These are phyloP conservation scores for Epistrophella euchroma DNA, from an alignment of 2,888 invertebrate genomes.

Conservation along the genomic window DNA sequence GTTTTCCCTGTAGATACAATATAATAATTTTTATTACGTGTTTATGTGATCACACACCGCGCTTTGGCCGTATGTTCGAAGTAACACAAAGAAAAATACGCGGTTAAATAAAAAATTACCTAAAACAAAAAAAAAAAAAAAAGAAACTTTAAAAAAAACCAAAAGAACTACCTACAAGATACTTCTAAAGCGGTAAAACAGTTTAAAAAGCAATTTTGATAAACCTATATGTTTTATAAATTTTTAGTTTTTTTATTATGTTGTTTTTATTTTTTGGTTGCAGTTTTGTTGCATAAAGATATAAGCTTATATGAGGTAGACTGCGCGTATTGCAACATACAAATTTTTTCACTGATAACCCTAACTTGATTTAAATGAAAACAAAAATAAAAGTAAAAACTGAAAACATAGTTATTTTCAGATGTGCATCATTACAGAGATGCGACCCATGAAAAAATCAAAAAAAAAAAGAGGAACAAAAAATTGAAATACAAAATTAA, in stretches of 20 bases:
- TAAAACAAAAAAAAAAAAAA: not conserved
- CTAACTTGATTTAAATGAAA: conserved; percentile 40
- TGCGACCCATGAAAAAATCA: not conserved
- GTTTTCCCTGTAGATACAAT: conserved; percentile 42
- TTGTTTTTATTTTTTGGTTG: not conserved
- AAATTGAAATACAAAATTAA: conserved; percentile 19
- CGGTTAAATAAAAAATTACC: conserved; percentile 21
- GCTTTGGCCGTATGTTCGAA: conserved; percentile 36
- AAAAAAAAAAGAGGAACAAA: conserved; percentile 10
- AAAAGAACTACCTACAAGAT: not conserved
- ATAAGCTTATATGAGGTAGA: not conserved
- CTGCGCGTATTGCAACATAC: conserved; percentile 29
- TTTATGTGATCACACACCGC: conserved; percentile 57
- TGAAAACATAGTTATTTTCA: conserved; percentile 48
- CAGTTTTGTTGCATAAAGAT: not conserved
- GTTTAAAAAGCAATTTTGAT: conserved; percentile 66
- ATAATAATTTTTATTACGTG: conserved; percentile 61
- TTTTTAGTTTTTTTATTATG: conserved; percentile 26
- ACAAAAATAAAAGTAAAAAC: conserved; percentile 17
- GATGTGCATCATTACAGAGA: conserved; percentile 47
- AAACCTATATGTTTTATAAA: conserved; percentile 13
- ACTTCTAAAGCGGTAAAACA: conserved; percentile 61
- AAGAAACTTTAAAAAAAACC: too few species aligned
- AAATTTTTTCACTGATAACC: conserved; percentile 45
- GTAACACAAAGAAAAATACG: conserved; percentile 22